Evolutionary conservation across 2,888 invertebrate species (phyloP).

Genomic region (Hirtodrosophila confusa): DNA sequence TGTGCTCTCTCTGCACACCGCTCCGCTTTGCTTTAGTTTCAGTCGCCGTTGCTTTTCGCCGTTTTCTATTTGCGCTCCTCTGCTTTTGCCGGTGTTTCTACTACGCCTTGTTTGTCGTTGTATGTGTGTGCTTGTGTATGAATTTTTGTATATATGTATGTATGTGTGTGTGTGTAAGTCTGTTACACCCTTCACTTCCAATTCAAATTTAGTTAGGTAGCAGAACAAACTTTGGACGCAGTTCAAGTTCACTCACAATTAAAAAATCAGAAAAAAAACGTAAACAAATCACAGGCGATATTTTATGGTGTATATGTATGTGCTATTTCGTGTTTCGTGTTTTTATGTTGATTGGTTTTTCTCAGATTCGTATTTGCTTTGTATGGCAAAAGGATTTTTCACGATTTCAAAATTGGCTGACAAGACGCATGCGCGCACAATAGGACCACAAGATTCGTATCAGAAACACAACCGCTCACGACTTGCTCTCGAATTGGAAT

Average conservation of each 20-base stretch:
- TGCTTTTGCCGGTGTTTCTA: slow-evolving; percentile 69
- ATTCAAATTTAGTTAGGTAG: slow-evolving; percentile 48
- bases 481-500: slow-evolving; percentile 81
- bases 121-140: not conserved
- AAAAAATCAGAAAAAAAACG: slow-evolving; percentile 68
- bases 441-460: slow-evolving; percentile 51
- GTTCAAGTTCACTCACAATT: slow-evolving; percentile 61
- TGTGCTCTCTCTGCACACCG: not conserved
- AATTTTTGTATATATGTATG: slow-evolving; percentile 2
- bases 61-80: slow-evolving; percentile 47
- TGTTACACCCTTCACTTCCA: slow-evolving; percentile 72
- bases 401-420: slow-evolving; percentile 57
- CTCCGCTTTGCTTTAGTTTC: slow-evolving; percentile 26
- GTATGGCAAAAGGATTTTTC: slow-evolving; percentile 74
- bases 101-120: slow-evolving; percentile 41
- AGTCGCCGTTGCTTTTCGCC: slow-evolving; percentile 29
- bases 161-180: slow-evolving; percentile 28
- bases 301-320: slow-evolving; percentile 11
- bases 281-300: slow-evolving; percentile 69
- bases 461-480: slow-evolving; percentile 74
- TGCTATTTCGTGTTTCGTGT: slow-evolving; percentile 10
- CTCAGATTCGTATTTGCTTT: slow-evolving; percentile 40
- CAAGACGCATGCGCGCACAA: slow-evolving; percentile 70
- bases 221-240: slow-evolving; percentile 33
- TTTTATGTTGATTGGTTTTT: slow-evolving; percentile 42